Percentiles rank a stretch among this genome's conserved stretches.
phyloP scores from a whole-genome alignment of 2,888 invertebrate genomes.

The Pseudanteris insignis region DNA sequence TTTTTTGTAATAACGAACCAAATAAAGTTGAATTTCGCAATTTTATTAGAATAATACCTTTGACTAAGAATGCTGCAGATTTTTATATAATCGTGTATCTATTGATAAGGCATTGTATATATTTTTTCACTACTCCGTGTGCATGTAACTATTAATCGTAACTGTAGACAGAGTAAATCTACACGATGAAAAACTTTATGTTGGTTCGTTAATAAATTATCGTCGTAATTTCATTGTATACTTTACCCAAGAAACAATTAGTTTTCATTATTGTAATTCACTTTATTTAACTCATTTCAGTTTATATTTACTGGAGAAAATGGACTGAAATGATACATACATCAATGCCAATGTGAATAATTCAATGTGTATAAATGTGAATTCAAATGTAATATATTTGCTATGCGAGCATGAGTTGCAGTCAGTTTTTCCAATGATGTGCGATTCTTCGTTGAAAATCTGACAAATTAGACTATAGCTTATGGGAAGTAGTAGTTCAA shows the following conservation, averaged over 20 bases:
- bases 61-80: too few relatives aligned
- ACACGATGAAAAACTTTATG: constrained; percentile 32
- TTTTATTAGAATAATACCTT: too few relatives aligned
- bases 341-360: constrained; percentile 28
- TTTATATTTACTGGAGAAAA: constrained; percentile 40
- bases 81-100: too few relatives aligned
- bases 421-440: constrained; percentile 18
- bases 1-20: constrained; percentile 14
- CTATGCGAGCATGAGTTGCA: constrained; percentile 28
- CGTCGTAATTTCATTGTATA: constrained; percentile 19
- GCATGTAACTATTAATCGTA: too few relatives aligned
- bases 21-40: constrained; percentile 30
- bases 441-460: constrained; percentile 15
- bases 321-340: constrained; percentile 38
- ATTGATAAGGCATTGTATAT: too few relatives aligned
- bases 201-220: constrained; percentile 20
- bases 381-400: constrained; percentile 61
- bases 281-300: constrained; percentile 36
- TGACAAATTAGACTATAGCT: background rate
- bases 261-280: constrained; percentile 25
- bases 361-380: constrained; percentile 60
- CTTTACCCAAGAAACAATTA: background rate
- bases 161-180: too few relatives aligned
- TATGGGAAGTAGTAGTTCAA: constrained; percentile 10
- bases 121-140: constrained; percentile 1